Base-by-base conservation (phyloP, 2,113 vertebrate genomes). In the Ceuthmochares aereus region DNA sequence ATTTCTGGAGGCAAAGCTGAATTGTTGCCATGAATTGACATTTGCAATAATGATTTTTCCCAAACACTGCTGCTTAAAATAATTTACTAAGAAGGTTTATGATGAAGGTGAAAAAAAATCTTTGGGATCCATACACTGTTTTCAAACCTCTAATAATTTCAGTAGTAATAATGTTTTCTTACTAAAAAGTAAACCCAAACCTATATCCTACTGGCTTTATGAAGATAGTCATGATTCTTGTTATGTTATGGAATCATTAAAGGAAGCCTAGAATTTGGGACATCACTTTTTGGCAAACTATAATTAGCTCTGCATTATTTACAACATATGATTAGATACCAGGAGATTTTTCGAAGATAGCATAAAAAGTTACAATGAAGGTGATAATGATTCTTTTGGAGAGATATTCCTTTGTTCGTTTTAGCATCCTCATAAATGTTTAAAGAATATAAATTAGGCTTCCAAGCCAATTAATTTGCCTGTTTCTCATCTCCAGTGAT, bases 391-490 rank as follows among this genome's bases (percentile, higher is more conserved):
- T 88, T 91, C 89, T 93, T 93, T 91, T 82, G 62, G 82, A 94
- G 73, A 94, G 45, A 87, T 84, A 94, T 62, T 88, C 62, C 40
- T 94, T 91, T 95, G 73, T 95, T 97, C 93, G 47, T 89, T 89
- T 91, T 88, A 93, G 90, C 87, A 94, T 95, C 54, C 47, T 90
- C 83, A 97, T 97, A 90, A 96, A 97, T 95, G 89, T 95, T 97
- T 97, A 96, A 97, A 93, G 93, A 95, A 94, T 96, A 97, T 95
- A 96, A 96, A 97, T 96, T 95, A 95, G 47, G 36, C 69, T 95
- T 94, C 85, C 30, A 90, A 95, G 62, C 7, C 89, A 97, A 97
- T 97, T 96, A 96, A 95, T 97, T 97, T 96, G 58, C 91, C 96
- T 95, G 78, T 86, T 97, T 96, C 92, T 95, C 82, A 92, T 97